Base-by-base conservation (phyloP, 2,797 vertebrate genomes). In the Vultur gryphus region DNA sequence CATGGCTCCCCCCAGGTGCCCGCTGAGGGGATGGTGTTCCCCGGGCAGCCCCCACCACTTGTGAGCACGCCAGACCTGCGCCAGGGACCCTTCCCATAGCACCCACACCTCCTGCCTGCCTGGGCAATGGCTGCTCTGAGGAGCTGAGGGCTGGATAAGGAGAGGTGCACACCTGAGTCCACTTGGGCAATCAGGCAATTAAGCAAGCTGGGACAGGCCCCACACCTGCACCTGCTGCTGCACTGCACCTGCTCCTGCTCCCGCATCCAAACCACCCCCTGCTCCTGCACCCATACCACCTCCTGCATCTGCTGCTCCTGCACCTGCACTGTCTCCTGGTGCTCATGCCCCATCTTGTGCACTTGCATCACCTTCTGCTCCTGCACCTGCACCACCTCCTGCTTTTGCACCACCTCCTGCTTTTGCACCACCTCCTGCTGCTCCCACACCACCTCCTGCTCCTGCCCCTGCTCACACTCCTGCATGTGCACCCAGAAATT, bases 71-170 rank as follows among this genome's bases (percentile, higher is more conserved):
- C 3, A 5, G 8, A 4, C 16, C 26, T 19, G 4, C 1, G 0
- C 21, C 2, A 2, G 12, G 4, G 5, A 33, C 28, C 5, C 19
- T n/a, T 18, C 35, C 23, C 7, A 0, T 0, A 0, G 26, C 41
- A 37, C 5, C 3, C 7, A 5, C 59, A 25, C 23, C 31, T 6
- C n/a, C 28, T 21, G 13, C 25, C 43, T 37, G 10, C 59, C 19
- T 20, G 8, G 13, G 11, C 26, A 69, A 8, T 2, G 19, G 31
- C 65, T 59, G 35, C 31, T 24, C 33, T 31, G 49, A 72, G 44
- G 19, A 64, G n/a, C 65, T 31, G 37, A 55, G 64, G 41, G 31
- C 26, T 31, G 58, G 9, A 4, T 35, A 29, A 52, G 46, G 57
- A 67, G 29, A 71, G 13, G 12, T 3, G 2, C 73, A 65, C 57